Base-by-base conservation (phyloP, 2,888 invertebrate species). In the Pristionchus arcanus region DNA sequence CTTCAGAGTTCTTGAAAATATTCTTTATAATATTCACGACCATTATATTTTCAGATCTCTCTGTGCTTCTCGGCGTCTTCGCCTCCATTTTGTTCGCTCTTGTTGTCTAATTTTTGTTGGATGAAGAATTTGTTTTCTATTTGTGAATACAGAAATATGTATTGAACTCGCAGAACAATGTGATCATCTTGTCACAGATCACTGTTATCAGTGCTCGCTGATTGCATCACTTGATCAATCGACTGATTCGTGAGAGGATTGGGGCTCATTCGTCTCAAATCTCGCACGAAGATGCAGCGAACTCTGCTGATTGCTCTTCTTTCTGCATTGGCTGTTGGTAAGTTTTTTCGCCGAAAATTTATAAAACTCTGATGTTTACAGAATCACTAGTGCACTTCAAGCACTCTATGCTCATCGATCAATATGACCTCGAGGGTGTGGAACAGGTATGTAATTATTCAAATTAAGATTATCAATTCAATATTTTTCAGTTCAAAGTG, bases 171-270 rank as follows among this genome's bases (percentile, higher is more conserved):
- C 28, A 19, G 42, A 49, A 31, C 13, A 25, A 37, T 37, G 74
- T 31, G 74, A 37, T 37, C 37, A 74, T 74, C 21, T 9, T 19
- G 11, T 74, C 74, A 74, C 74, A 21, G 37, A 74, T 74, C 74
- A 74, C 37, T 74, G 25, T 74, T 74, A 74, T 74, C 74, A 74
- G 37, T 68, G 59, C 59, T 66, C 68, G 16, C 34, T 74, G 37
- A 74, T 74, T 74, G 74, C 74, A 37, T 74, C 74, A 74, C 74
- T 74, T 74, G 31, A 68, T 16, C 68, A 63, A 68, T 68, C 68
- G 37, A 74, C 37, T 74, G 74, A 74, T 74, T 74, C 74, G 37
- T 37, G 74, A 74, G 74, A 74, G 74, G 74, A 74, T 34, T 7
- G 37, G 28, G 37, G 74, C 74, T 74, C 74, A 74, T 2, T 74